Base-by-base conservation (phyloP, 1,140 invertebrate genomes). In the Drosophila kikkawai region DNA sequence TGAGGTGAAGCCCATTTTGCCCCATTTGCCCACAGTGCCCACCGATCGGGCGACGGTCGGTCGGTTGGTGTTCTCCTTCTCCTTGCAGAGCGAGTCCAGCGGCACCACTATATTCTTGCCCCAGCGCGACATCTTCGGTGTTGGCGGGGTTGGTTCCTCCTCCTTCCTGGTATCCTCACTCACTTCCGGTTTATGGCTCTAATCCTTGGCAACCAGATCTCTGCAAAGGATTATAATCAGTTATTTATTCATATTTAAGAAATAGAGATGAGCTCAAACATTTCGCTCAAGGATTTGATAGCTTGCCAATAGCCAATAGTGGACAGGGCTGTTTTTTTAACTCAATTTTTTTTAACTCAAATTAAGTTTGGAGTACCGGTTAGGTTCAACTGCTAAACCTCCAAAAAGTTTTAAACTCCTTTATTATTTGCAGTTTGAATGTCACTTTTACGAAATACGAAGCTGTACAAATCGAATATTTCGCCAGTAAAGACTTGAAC, bases 21-120 rank as follows among this genome's bases (percentile, higher is more conserved):
- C 97, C 97, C 97, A 98, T 94, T 97, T 97, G 80, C 97, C 97
- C 70, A 98, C 96, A 41, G 97, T 97, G 68, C 97, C 97, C 76
- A 97, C 96, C 32, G 97, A 98, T 76, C 97, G 96, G 22, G 97
- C 96, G 45, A 97, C 97, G 34, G 96, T 96, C 17, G 97, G 97
- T 82, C 96, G 96, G 92, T 97, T 98, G 79, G 95, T 97, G 92
- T 97, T 98, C 93, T 98, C 97, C 92, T 96, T 95, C 56, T 92
- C 91, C 92, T 97, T 96, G 73, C 83, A 91, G 67, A 94, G 93
- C 79, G 94, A 94, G 80, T 94, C 94, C 92, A 95, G 92, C 69
- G 94, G 94, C 82, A 95, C 94, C 69, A 94, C 94, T 78, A 95
- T 94, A 83, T 94, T 93, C 80, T 94, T 94, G 93, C 94, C 94